Evolutionary conservation across 2,113 vertebrate species (phyloP), one percentile per base, ranked within the genome.

Genomic region (Amphiprion ocellaris): DNA sequence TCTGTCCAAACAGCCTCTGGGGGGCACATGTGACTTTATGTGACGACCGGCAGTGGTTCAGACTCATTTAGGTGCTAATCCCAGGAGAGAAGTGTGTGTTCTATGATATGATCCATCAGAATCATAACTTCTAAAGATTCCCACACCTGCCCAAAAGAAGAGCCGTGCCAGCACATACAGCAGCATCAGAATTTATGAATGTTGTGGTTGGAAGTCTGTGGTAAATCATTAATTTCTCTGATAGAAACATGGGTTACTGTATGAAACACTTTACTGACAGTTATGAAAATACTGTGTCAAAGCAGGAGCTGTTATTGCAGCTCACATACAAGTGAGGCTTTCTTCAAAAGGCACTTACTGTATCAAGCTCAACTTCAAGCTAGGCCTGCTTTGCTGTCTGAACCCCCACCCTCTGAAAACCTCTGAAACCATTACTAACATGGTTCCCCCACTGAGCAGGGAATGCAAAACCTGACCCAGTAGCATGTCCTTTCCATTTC

Each of bases 141-240:
- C 60, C 39, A 65, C 84, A 89, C 87, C 81, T 71, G 85, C 66
- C 50, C 47, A 66, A 16, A 62, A 67, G 17, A 11, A 33, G 53
- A 4, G 24, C 63, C 0, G n/a, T 14, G 71, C 77, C 75, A 62
- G 82, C 47, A 77, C 50, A 64, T 4, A 77, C 55, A 62, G 60
- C 58, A 55, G 66, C 78, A 61, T 64, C 33, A 4, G 30, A 4
- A 28, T 41, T 49, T 2, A 4, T 66, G 24, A 74, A 52, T 62
- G 55, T 41, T 47, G 17, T 10, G 59, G 23, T 33, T 37, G 54
- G 69, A 71, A 24, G 71, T 69, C 39, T 1, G 14, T 5, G 10
- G 52, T 83, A 41, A 82, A 78, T 72, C 68, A 73, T 77, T 77
- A 0, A 83, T 53, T 70, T 71, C 28, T 66, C 74, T 28, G 53